Evolutionary conservation across 2,797 vertebrate species (phyloP), one percentile per base, ranked within the genome.

Genomic region (Phaenicophaeus curvirostris): DNA sequence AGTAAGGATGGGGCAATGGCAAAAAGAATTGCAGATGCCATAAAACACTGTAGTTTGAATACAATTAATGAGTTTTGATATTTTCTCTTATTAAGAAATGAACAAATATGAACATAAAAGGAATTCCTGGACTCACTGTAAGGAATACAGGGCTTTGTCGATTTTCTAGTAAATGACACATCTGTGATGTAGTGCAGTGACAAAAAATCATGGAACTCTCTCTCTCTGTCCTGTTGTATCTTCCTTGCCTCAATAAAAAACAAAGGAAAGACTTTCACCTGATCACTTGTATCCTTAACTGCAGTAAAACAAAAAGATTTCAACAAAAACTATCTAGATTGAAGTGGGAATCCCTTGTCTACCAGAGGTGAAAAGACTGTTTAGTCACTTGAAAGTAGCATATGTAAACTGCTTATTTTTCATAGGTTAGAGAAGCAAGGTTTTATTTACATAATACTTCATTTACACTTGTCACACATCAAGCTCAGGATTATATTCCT

Each of bases 401-500:
- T 81, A 86, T 54, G 24, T 72, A 61, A 81, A 85, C 58, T 65
- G 6, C 7, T 93, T 80, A 42, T n/a, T 39, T 53, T 87, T 75
- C 67, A 8, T 39, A 80, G 35, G 13, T 73, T 62, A 58, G 10
- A 21, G 21, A 94, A 85, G 7, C 39, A 55, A 69, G 30, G 20
- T 57, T 91, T 93, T 86, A 81, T 83, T 95, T 91, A 75, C 27
- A 66, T 67, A 83, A 83, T 75, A 81, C 7, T 88, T 94, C 4
- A 72, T 88, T 93, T 93, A 51, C 7, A n/a, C 24, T 81, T 88
- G 31, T 86, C 50, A 30, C 74, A 65, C 50, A 72, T 28, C 86
- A 77, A 83, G 67, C 19, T 88, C 58, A 65, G 35, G 58, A 88
- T 58, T 90, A 54, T 42, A 75, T 72, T 72, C 2, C 13, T 62